phyloP scores from a whole-genome alignment of 92 coral and sea anemone species.

The Blastomussa wellsi region DNA sequence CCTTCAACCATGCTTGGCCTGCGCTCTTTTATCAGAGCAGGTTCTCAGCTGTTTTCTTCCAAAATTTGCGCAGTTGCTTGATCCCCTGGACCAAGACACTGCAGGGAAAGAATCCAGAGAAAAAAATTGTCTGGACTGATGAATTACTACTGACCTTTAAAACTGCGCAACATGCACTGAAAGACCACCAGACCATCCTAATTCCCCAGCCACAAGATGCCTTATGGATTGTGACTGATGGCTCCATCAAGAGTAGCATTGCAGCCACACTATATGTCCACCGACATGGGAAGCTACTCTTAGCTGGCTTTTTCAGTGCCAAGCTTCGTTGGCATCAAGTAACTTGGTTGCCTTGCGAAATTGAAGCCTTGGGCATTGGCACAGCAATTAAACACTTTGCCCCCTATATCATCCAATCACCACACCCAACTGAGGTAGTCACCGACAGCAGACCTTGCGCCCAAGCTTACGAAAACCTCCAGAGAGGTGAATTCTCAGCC shows the following conservation, averaged over 20 bases:
- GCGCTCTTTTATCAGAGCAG: too few relatives aligned
- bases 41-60: constrained; percentile 39
- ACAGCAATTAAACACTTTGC: constrained; percentile 50
- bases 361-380: constrained; percentile 52
- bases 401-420: constrained; percentile 50
- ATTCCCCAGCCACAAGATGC: constrained; percentile 37
- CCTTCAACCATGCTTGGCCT: too few relatives aligned
- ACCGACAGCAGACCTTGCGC: constrained; percentile 64
- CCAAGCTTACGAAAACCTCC: constrained; percentile 55
- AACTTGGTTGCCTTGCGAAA: constrained; percentile 52
- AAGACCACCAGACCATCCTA: constrained; percentile 16
- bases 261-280: constrained; percentile 47
- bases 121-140: constrained; percentile 17
- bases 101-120: constrained; percentile 35
- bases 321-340: constrained; percentile 44
- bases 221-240: constrained; percentile 57
- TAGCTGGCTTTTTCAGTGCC: constrained; percentile 53
- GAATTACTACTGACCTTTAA: constrained; percentile 21
- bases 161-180: constrained; percentile 22
- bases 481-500: constrained; percentile 61
- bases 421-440: constrained; percentile 46
- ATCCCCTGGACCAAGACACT: constrained; percentile 14
- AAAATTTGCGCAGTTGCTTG: constrained; percentile 17
- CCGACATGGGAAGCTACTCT: constrained; percentile 23
- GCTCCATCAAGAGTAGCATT: constrained; percentile 49